Evolutionary conservation across 2,888 invertebrate genomes (phyloP).

Genomic region (Tyria jacobaeae): DNA sequence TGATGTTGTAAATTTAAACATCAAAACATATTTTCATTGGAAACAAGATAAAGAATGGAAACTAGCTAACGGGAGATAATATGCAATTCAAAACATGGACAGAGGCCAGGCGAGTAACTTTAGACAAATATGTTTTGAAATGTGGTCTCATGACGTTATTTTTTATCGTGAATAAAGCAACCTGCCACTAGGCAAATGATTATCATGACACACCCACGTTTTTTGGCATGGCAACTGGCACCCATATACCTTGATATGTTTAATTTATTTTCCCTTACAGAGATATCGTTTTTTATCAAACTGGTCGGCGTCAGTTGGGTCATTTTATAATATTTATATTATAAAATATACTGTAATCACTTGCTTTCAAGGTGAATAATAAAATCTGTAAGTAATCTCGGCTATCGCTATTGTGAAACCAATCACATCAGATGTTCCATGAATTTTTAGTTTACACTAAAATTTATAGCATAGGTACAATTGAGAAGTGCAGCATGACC

Average conservation of each 20-base stretch:
- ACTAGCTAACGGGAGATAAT: slow-evolving; percentile 68
- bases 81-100: slow-evolving; percentile 77
- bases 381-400: not conserved
- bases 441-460: too few species aligned
- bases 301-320: not conserved
- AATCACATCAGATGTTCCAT: too few species aligned
- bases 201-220: slow-evolving; percentile 83
- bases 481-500: too few species aligned
- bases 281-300: not conserved
- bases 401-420: not conserved
- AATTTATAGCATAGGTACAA: too few species aligned
- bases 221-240: slow-evolving; percentile 69
- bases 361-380: not conserved
- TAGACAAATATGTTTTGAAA: slow-evolving; percentile 82
- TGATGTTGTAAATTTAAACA: slow-evolving; percentile 65
- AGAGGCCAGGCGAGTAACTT: slow-evolving; percentile 61
- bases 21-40: slow-evolving; percentile 82
- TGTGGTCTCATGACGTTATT: slow-evolving; percentile 67
- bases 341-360: not conserved
- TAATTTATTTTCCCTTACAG: not conserved
- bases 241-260: not conserved
- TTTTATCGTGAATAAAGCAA: slow-evolving; percentile 66
- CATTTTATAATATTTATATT: not conserved
- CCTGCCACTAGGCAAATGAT: slow-evolving; percentile 57
- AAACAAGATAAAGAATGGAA: slow-evolving; percentile 83